A percentile compares a stretch with the other conserved stretches of the same genome.
Evolutionary conservation across 2,113 vertebrate genomes (phyloP).

Genomic region (Oryctolagus cuniculus): DNA sequence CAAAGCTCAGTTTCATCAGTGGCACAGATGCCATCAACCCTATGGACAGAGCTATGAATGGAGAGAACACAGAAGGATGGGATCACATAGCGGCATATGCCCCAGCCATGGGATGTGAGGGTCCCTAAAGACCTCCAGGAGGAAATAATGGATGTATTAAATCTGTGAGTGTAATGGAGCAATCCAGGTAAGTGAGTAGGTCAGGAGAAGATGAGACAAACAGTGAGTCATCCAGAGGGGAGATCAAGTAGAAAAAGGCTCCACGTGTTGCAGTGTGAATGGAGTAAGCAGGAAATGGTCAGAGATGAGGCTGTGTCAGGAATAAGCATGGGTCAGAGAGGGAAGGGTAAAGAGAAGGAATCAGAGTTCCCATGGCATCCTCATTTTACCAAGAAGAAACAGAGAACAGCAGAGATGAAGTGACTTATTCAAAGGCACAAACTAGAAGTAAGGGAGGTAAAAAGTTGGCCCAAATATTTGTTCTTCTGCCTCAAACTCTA

Average conservation of each 20-base stretch:
- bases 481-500: not conserved
- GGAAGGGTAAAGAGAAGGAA: not conserved
- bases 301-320: not conserved
- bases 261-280: not conserved
- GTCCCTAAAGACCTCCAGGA: not conserved
- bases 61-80: not conserved
- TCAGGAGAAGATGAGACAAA: not conserved
- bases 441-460: not conserved
- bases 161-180: not conserved
- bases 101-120: not conserved
- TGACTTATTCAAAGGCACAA: not conserved
- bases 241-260: not conserved
- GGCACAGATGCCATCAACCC: fast-evolving
- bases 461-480: not conserved
- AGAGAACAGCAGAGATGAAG: not conserved
- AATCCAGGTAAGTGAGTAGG: not conserved
- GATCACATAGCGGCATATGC: too few relatives aligned
- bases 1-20: not conserved
- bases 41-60: too few relatives aligned
- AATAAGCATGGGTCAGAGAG: not conserved
- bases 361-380: not conserved
- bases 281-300: not conserved
- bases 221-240: not conserved
- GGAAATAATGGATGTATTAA: not conserved
- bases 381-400: not conserved